Conservation (phyloP, 2,888 invertebrate genomes). For the Synergus laeviventris region DNA sequence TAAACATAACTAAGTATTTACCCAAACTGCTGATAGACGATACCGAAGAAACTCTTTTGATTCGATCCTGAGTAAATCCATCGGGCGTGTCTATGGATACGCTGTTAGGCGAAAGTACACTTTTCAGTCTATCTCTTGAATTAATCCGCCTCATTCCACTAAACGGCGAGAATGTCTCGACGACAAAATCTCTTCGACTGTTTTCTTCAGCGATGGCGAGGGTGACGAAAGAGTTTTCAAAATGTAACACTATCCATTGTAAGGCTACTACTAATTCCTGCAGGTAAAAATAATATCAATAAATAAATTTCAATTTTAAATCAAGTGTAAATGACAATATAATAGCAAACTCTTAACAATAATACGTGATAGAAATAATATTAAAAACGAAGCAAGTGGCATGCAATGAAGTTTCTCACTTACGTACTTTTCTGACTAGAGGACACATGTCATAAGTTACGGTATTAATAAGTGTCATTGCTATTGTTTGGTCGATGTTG, state of each 20-base stretch:
- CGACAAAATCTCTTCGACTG: conserved; percentile 73
- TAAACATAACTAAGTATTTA: conserved; percentile 55
- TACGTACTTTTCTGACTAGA: conserved; percentile 84
- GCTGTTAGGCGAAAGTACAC: conserved; percentile 71
- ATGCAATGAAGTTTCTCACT: background rate
- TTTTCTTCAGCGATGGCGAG: conserved; percentile 81
- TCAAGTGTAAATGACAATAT: background rate
- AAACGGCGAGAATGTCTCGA: conserved; percentile 72
- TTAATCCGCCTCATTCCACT: conserved; percentile 75
- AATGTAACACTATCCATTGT: conserved; percentile 90
- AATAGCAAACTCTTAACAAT: background rate
- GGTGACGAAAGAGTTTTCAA: conserved; percentile 91
- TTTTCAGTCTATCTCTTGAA: conserved; percentile 75
- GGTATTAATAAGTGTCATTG: conserved; percentile 88
- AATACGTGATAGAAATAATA: background rate
- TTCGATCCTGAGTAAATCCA: conserved; percentile 75
- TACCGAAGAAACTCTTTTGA: conserved; percentile 84
- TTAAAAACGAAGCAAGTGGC: background rate
- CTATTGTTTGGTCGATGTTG: conserved; percentile 94
- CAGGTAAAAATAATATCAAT: conserved; percentile 43
- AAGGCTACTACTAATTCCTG: conserved; percentile 91
- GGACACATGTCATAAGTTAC: conserved; percentile 90
- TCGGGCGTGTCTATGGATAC: conserved; percentile 70
- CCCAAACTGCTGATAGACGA: conserved; percentile 83
- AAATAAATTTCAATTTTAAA: conserved; percentile 33